Evolutionary conservation across 2,888 invertebrate species (phyloP).

Genomic region (Lypha dubia): DNA sequence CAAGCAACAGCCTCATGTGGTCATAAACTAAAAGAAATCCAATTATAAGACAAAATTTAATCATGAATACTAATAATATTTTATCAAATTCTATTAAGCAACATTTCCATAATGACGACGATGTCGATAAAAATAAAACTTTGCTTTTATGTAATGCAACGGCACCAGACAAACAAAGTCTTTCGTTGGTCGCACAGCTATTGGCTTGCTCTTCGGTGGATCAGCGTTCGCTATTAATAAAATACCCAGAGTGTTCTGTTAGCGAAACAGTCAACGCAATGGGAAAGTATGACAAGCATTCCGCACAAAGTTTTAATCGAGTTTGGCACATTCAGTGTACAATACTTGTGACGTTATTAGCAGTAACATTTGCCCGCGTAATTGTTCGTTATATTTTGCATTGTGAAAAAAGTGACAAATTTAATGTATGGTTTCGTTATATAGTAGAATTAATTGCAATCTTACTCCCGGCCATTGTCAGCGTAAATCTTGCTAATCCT

Average conservation of each 20-base stretch:
- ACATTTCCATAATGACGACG: slow-evolving; percentile 49
- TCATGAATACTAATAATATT: slow-evolving; percentile 61
- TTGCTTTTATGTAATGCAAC: slow-evolving; percentile 55
- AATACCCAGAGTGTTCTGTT: slow-evolving; percentile 25
- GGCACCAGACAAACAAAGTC: slow-evolving; percentile 53
- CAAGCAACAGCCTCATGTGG: neutral
- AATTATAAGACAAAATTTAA: slow-evolving; percentile 49
- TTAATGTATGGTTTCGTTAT: slow-evolving; percentile 77
- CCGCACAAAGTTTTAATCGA: slow-evolving; percentile 71
- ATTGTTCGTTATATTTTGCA: neutral
- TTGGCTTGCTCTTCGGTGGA: slow-evolving; percentile 57
- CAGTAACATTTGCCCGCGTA: slow-evolving; percentile 75
- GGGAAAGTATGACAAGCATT: slow-evolving; percentile 71
- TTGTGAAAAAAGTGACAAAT: slow-evolving; percentile 25
- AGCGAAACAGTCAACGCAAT: slow-evolving; percentile 36
- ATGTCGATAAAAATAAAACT: slow-evolving; percentile 34
- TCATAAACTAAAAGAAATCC: neutral
- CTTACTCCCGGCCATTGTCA: slow-evolving; percentile 85
- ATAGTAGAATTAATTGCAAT: slow-evolving; percentile 85
- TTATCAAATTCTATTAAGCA: slow-evolving; percentile 48
- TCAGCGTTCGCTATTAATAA: slow-evolving; percentile 15
- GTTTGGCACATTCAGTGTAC: slow-evolving; percentile 75
- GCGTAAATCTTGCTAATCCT: slow-evolving; percentile 85
- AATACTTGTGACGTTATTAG: slow-evolving; percentile 70
- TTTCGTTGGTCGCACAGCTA: slow-evolving; percentile 65